These are phyloP conservation scores for Antedon bifida DNA, from an alignment of 35 echinoderm and acorn worm species.

Conservation along the genomic window DNA sequence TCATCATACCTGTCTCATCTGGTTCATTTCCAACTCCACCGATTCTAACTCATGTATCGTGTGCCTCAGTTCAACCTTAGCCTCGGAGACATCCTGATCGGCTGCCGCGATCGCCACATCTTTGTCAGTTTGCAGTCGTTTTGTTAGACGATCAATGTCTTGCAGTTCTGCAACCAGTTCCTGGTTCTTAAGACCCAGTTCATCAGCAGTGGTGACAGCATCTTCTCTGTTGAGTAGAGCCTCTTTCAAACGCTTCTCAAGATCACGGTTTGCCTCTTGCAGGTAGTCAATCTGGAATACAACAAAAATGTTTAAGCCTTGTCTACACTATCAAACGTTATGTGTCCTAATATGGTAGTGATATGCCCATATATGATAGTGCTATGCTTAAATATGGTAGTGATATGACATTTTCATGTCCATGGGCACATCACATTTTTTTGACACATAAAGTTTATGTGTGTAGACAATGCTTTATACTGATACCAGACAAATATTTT, in stretches of 20 bases:
- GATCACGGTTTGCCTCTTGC: conserved; percentile 76
- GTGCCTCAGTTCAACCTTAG: conserved; percentile 51
- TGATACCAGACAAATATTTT: no score
- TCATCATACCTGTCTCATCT: conserved; percentile 71
- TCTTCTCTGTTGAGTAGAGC: conserved; percentile 17
- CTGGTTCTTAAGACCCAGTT: conserved; percentile 56
- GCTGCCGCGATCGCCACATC: conserved; percentile 55
- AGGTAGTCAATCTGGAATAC: conserved; percentile 87
- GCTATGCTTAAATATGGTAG: no score
- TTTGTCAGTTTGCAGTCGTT: conserved; percentile 69
- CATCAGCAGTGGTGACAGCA: conserved; percentile 34
- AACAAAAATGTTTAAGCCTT: background rate
- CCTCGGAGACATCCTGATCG: conserved; percentile 58
- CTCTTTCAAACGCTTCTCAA: conserved; percentile 51
- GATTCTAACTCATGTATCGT: conserved; percentile 50
- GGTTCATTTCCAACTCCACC: conserved; percentile 48
- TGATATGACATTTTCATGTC: no score
- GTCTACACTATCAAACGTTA: no score
- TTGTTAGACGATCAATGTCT: conserved; percentile 73
- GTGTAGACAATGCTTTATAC: no score
- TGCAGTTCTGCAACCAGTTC: conserved; percentile 52
- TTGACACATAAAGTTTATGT: no score
- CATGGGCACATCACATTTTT: no score
- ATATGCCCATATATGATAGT: no score
- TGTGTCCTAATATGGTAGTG: no score